Evolutionary conservation across 1,140 invertebrate genomes (phyloP), one percentile per base, ranked within the genome.

Genomic region (Adelges cooleyi): DNA sequence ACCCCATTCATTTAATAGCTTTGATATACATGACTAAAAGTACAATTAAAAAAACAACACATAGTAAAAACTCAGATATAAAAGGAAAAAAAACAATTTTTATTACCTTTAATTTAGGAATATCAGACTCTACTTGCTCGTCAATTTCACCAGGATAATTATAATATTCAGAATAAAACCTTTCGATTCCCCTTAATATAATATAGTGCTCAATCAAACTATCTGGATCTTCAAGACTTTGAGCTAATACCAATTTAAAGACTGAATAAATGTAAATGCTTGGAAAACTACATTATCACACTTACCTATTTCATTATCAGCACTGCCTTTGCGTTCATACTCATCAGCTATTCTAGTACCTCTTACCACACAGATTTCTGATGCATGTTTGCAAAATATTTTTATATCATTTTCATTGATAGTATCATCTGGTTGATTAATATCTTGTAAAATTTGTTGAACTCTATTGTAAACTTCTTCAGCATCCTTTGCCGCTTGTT

Each of bases 151-250:
- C 95, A 15, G 95, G 95, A 76, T 89, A 91, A 23, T 86, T 81
- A 72, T 90, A 90, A 72, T 90, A 93, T 72, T 95, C 89, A 11
- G 83, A 79, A 68, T 86, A 82, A 74, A 98, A 98, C 69, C 85
- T 83, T 72, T 97, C 92, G n/a, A 90, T 81, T 18, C 90, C 92
- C 71, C 94, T 79, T 3, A 98, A 74, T 49, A 97, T 80, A 8
- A 97, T 84, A 75, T 97, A 96, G 73, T 92, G 93, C 36, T 94
- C 83, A 76, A 92, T 86, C 72, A 92, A 80, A 69, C 86, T 87
- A 70, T 92, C 88, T 9, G 87, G 84, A 76, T 90, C 82, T 72
- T 87, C 84, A 50, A 86, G 74, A 72, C 81, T 78, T 72, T 79
- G 75, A 66, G 77, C 83, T 84, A 67, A 29, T 0, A 15, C 25